A percentile compares a stretch with the other conserved stretches of the same genome.
These are phyloP conservation scores for Cotesia congregata DNA, from an alignment of 2,888 invertebrate species.

Conservation along the genomic window DNA sequence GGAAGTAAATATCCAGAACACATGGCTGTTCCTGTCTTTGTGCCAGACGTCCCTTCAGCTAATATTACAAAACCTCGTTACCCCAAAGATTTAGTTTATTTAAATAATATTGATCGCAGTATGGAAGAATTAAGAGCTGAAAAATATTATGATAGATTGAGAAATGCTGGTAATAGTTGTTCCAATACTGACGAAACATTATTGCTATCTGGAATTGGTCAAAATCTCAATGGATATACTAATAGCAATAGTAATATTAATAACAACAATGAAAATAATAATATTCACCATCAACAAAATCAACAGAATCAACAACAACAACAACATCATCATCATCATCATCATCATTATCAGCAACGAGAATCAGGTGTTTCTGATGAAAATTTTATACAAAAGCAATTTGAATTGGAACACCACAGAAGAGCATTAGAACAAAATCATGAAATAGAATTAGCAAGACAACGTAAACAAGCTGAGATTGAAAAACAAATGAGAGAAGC, in stretches of 20 bases:
- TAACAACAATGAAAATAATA: background rate
- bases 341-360: constrained; percentile 49
- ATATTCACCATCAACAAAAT: background rate
- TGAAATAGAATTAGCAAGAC: constrained; percentile 51
- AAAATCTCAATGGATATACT: constrained; percentile 32
- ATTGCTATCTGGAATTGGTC: constrained; percentile 11
- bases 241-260: constrained; percentile 30
- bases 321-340: constrained; percentile 7
- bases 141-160: constrained; percentile 69
- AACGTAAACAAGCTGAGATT: constrained; percentile 51
- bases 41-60: constrained; percentile 56
- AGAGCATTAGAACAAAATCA: constrained; percentile 42
- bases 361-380: constrained; percentile 52
- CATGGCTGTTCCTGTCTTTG: constrained; percentile 59
- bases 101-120: constrained; percentile 79
- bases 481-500: constrained; percentile 52
- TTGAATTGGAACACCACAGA: constrained; percentile 28
- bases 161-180: constrained; percentile 36
- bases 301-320: background rate
- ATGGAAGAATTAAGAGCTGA: constrained; percentile 83
- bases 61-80: constrained; percentile 62
- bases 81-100: constrained; percentile 72
- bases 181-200: constrained; percentile 12
- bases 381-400: constrained; percentile 46
- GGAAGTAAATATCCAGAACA: constrained; percentile 61